phyloP scores from a whole-genome alignment of 2,888 invertebrate genomes.

The Idaea straminata region DNA sequence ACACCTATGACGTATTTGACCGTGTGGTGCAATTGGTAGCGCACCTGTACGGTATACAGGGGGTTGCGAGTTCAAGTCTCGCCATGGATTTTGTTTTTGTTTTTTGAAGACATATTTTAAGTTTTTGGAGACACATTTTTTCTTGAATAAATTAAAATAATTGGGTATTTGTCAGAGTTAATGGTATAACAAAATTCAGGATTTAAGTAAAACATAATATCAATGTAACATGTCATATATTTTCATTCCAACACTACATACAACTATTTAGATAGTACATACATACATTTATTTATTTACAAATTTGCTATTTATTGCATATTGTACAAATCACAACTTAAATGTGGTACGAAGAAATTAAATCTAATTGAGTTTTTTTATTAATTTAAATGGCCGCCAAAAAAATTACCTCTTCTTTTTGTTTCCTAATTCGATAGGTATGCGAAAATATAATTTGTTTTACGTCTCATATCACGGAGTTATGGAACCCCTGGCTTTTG shows the following conservation, averaged over 20 bases:
- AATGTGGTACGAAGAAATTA: constrained; percentile 14
- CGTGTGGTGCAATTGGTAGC: background rate
- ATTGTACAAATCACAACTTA: constrained; percentile 64
- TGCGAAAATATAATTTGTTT: too few species aligned
- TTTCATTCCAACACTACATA: constrained; percentile 63
- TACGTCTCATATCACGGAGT: too few species aligned
- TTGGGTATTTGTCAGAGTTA: constrained; percentile 6
- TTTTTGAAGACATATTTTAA: too few species aligned
- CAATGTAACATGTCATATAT: constrained; percentile 70
- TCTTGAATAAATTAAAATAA: too few species aligned
- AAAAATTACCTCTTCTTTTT: too few species aligned
- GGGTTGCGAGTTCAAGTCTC: background rate
- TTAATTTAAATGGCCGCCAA: background rate
- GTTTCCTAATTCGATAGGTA: too few species aligned
- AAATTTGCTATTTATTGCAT: constrained; percentile 53
- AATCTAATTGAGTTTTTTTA: background rate
- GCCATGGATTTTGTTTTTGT: too few species aligned
- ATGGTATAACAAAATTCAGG: constrained; percentile 1
- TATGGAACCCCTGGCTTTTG: too few species aligned
- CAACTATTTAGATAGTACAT: constrained; percentile 52
- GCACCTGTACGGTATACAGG: background rate
- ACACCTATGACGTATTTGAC: too few species aligned
- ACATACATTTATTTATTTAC: constrained; percentile 52
- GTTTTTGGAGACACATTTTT: background rate
- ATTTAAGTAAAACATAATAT: constrained; percentile 27